Evolutionary conservation across 2,797 vertebrate species (phyloP).

Genomic region (Mus caroli): DNA sequence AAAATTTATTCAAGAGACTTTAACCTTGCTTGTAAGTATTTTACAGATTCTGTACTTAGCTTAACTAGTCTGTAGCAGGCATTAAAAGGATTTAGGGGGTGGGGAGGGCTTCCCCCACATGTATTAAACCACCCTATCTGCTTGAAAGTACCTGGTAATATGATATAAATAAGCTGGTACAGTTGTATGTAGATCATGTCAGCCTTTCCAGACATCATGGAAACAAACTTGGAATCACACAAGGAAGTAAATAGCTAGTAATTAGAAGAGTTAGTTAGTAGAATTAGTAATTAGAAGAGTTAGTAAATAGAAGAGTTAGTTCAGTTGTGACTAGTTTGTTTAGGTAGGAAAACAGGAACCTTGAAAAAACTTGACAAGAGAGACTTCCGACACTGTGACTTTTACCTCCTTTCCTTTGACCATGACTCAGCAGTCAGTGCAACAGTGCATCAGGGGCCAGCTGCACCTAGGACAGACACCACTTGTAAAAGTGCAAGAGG

Average conservation of each 20-base stretch:
- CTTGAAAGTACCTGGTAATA: constrained; percentile 31
- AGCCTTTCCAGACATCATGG: constrained; percentile 14
- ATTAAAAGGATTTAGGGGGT: constrained; percentile 7
- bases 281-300: constrained; percentile 35
- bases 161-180: constrained; percentile 7
- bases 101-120: neutral
- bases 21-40: constrained; percentile 53
- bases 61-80: constrained; percentile 54
- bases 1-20: constrained; percentile 42
- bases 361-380: constrained; percentile 40
- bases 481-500: constrained; percentile 43
- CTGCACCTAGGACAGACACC: constrained; percentile 22
- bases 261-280: constrained; percentile 30
- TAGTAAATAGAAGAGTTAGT: constrained; percentile 45
- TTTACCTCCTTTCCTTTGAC: constrained; percentile 51
- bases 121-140: constrained; percentile 49
- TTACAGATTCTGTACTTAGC: constrained; percentile 37
- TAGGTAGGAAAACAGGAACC: constrained; percentile 34
- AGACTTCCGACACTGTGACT: constrained; percentile 23
- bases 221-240: constrained; percentile 64
- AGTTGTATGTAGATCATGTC: constrained; percentile 18
- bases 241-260: constrained; percentile 44
- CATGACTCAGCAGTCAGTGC: constrained; percentile 32
- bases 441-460: constrained; percentile 28
- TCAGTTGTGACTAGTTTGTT: constrained; percentile 57